Evolutionary conservation across 2,113 vertebrate genomes (phyloP).

Genomic region (Anseranas semipalmata): DNA sequence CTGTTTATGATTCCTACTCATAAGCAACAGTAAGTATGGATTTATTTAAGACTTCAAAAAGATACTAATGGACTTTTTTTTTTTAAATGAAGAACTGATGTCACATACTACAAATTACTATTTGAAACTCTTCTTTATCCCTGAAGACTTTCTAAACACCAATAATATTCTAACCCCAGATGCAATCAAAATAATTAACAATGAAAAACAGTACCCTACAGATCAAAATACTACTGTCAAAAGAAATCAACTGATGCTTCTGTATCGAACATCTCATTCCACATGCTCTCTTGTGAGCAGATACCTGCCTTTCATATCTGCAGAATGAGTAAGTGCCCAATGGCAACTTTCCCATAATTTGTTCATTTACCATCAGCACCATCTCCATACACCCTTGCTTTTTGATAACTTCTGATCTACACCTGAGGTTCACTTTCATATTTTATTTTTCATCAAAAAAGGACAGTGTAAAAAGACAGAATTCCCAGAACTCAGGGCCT

Average conservation of each 20-base stretch:
- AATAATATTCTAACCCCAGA: not conserved
- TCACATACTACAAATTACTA: not conserved
- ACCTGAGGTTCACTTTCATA: not conserved
- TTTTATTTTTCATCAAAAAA: not conserved
- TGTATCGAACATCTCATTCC: not conserved
- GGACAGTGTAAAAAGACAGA: not conserved
- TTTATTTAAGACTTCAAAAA: not conserved
- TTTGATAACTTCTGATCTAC: not conserved
- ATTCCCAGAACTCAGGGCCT: not conserved
- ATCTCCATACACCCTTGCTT: not conserved
- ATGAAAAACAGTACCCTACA: conserved; percentile 73
- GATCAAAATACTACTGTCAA: conserved; percentile 61
- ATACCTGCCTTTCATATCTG: not conserved
- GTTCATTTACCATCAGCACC: not conserved
- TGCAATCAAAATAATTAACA: conserved; percentile 66
- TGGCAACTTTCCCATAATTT: not conserved
- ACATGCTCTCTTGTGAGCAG: not conserved
- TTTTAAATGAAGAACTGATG: not conserved
- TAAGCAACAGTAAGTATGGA: not conserved
- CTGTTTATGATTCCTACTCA: not conserved
- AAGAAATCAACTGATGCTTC: not conserved
- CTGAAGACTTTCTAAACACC: not conserved
- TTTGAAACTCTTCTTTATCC: not conserved
- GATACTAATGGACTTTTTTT: not conserved
- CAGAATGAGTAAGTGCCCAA: not conserved